Percentiles rank a stretch among this genome's conserved stretches.
Evolutionary conservation across 2,113 vertebrate species (phyloP).

Genomic region (Xyrauchen texanus): DNA sequence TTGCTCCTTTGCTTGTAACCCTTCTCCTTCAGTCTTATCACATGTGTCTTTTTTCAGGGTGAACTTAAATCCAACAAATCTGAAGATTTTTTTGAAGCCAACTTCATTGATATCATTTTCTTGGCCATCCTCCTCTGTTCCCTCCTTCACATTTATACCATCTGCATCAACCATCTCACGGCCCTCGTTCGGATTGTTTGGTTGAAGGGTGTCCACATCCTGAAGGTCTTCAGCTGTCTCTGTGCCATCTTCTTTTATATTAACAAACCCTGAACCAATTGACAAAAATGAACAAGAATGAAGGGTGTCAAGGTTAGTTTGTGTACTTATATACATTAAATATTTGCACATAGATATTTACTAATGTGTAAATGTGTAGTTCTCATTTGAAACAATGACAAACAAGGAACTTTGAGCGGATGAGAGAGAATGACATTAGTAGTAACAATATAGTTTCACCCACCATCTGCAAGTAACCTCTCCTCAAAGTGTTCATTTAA

Average conservation of each 20-base stretch:
- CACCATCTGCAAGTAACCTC: slow-evolving; percentile 61
- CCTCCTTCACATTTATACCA: slow-evolving; percentile 61
- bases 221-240: slow-evolving; percentile 65
- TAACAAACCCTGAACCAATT: slow-evolving; percentile 75
- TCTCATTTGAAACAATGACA: no score
- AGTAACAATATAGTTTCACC: slow-evolving; percentile 33
- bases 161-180: slow-evolving; percentile 59
- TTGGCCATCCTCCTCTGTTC: slow-evolving; percentile 67
- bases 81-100: slow-evolving; percentile 88
- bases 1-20: slow-evolving; percentile 71
- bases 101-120: slow-evolving; percentile 78
- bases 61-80: slow-evolving; percentile 87
- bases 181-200: slow-evolving; percentile 60
- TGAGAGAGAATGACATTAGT: not conserved
- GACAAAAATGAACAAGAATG: slow-evolving; percentile 44
- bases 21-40: slow-evolving; percentile 73
- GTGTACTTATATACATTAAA: no score
- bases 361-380: no score
- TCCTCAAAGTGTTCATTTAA: slow-evolving; percentile 61
- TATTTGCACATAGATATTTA: no score
- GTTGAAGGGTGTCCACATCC: slow-evolving; percentile 58
- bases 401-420: no score
- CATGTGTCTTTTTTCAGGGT: slow-evolving; percentile 85
- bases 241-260: slow-evolving; percentile 67
- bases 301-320: not conserved